phyloP scores from a whole-genome alignment of 2,113 vertebrate species.

The Hemichromis elongatus region DNA sequence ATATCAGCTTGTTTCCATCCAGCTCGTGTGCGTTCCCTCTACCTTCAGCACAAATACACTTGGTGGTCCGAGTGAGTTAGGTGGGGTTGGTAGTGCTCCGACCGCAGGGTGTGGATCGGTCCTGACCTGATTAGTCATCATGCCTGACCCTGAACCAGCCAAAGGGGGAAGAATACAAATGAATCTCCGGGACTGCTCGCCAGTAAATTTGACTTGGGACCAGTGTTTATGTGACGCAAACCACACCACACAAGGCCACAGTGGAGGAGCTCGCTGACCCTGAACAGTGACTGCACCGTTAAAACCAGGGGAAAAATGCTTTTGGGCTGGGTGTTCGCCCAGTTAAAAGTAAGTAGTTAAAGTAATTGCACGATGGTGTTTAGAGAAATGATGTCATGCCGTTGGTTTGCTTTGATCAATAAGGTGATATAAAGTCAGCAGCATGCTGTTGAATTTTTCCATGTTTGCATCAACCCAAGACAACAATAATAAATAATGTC shows the following conservation, averaged over 20 bases:
- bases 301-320: slow-evolving; percentile 19
- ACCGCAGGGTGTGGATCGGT: slow-evolving; percentile 52
- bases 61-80: slow-evolving; percentile 47
- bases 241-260: slow-evolving; percentile 49
- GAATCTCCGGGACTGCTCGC: slow-evolving; percentile 37
- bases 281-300: slow-evolving; percentile 38
- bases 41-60: slow-evolving; percentile 14
- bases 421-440: neutral
- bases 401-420: neutral
- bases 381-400: neutral
- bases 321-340: slow-evolving; percentile 14
- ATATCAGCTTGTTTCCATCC: slow-evolving; percentile 7
- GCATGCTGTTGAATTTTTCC: neutral
- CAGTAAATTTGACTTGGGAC: slow-evolving; percentile 59
- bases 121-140: slow-evolving; percentile 57
- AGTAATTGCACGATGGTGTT: neutral
- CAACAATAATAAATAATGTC: neutral
- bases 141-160: slow-evolving; percentile 56
- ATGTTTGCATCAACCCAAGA: neutral
- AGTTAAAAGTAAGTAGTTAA: slow-evolving; percentile 18
- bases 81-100: slow-evolving; percentile 39
- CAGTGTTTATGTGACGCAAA: slow-evolving; percentile 54
- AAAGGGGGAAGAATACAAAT: slow-evolving; percentile 49
- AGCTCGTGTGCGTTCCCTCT: slow-evolving; percentile 9
- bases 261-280: slow-evolving; percentile 36